These are phyloP conservation scores for Sialia sialis DNA, from an alignment of 2,113 vertebrate genomes.

Conservation along the genomic window DNA sequence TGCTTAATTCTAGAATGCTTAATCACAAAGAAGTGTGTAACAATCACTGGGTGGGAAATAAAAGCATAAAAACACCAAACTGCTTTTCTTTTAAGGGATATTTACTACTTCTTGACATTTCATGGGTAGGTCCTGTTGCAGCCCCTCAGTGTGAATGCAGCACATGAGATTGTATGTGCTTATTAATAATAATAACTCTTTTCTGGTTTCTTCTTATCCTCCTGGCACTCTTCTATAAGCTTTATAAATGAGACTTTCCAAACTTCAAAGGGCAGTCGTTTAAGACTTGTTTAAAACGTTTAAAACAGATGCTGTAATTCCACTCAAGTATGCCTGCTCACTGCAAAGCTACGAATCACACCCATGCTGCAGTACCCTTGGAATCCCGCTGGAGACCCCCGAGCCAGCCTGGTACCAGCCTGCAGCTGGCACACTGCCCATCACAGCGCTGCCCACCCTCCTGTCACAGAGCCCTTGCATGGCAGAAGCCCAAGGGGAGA, in stretches of 20 bases:
- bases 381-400: background rate
- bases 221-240: background rate
- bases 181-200: background rate
- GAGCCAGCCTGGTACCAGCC: background rate
- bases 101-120: background rate
- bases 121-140: background rate
- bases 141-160: background rate
- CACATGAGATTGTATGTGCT: background rate
- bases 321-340: background rate
- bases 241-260: background rate
- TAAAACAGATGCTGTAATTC: background rate
- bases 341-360: background rate
- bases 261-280: background rate
- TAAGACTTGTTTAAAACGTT: too few relatives aligned
- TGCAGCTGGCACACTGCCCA: background rate
- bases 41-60: background rate
- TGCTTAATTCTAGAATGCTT: background rate
- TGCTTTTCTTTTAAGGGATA: background rate
- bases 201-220: background rate
- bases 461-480: accelerated
- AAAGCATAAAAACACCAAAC: background rate
- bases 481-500: background rate
- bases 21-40: background rate
- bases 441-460: background rate
- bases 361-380: background rate